Evolutionary conservation across 2,888 invertebrate species (phyloP).

Genomic region (Diaprepes abbreviatus): DNA sequence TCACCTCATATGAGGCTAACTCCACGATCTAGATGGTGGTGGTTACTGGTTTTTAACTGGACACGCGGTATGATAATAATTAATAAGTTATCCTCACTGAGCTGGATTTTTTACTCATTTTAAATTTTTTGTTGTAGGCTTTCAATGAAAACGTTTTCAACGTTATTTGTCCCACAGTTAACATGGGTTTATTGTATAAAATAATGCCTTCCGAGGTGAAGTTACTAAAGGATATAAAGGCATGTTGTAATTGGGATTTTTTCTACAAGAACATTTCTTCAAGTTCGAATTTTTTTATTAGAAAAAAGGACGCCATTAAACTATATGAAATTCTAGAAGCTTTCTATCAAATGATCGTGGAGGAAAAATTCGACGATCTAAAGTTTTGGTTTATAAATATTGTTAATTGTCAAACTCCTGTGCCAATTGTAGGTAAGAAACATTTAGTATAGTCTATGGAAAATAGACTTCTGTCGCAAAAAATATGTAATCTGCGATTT

Average conservation of each 20-base stretch:
- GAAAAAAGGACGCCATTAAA: conserved; percentile 14
- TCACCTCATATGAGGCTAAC: no score
- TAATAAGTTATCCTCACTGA: neutral
- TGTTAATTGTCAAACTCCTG: conserved; percentile 4
- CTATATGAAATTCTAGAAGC: conserved; percentile 6
- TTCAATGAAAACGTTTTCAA: neutral
- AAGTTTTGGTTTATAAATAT: neutral
- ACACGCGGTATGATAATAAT: neutral
- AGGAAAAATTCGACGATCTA: neutral
- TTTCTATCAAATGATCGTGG: neutral
- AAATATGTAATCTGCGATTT: no score
- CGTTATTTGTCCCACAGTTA: neutral
- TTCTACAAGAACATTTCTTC: neutral
- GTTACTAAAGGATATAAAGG: conserved; percentile 8
- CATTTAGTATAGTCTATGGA: no score
- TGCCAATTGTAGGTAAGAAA: conserved; percentile 22
- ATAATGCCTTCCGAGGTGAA: neutral
- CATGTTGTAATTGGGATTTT: neutral
- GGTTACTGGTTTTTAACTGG: no score
- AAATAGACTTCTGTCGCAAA: no score
- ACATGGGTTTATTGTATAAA: neutral
- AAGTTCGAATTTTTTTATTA: neutral
- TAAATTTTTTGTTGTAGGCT: neutral
- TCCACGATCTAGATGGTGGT: no score
- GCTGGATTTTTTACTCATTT: neutral